A percentile compares a stretch with the other conserved stretches of the same genome.
phyloP scores from a whole-genome alignment of 2,888 invertebrate species.

The Drosophila algonquin region DNA sequence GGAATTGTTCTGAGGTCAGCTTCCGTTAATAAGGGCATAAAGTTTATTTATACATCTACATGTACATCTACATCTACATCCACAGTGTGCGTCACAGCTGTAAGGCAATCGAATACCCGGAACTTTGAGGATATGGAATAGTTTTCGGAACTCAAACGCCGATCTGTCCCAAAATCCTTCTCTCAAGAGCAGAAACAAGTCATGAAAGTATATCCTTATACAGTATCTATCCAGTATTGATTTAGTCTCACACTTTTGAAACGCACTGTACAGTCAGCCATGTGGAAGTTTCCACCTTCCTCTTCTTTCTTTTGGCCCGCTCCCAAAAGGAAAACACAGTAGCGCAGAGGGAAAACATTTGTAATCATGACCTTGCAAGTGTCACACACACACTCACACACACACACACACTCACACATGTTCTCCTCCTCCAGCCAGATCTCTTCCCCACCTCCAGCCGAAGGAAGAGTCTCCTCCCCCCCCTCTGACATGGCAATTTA shows the following conservation, averaged over 20 bases:
- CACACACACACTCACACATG: background rate
- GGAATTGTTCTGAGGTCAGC: conserved; percentile 35
- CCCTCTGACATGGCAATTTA: conserved; percentile 16
- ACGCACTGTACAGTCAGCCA: background rate
- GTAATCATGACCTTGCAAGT: conserved; percentile 42
- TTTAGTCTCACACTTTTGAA: background rate
- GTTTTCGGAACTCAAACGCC: too few relatives aligned
- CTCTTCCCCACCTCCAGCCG: too few relatives aligned
- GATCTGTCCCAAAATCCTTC: too few relatives aligned
- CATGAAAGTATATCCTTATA: too few relatives aligned
- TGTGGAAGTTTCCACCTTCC: background rate
- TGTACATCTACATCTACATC: background rate
- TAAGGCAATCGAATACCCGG: background rate
- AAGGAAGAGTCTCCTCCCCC: too few relatives aligned
- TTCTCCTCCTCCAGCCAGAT: background rate
- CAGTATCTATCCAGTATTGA: too few relatives aligned
- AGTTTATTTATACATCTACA: conserved; percentile 14
- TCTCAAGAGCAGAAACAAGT: too few relatives aligned
- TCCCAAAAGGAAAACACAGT: conserved; percentile 36
- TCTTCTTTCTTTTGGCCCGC: conserved; percentile 41
- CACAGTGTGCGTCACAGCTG: background rate
- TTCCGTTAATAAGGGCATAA: conserved; percentile 27
- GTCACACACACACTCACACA: conserved; percentile 19
- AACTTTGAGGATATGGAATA: background rate
- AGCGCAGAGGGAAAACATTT: conserved; percentile 19